Evolutionary conservation across 2,888 invertebrate species (phyloP).

Genomic region (Acrobeloides nanus): DNA sequence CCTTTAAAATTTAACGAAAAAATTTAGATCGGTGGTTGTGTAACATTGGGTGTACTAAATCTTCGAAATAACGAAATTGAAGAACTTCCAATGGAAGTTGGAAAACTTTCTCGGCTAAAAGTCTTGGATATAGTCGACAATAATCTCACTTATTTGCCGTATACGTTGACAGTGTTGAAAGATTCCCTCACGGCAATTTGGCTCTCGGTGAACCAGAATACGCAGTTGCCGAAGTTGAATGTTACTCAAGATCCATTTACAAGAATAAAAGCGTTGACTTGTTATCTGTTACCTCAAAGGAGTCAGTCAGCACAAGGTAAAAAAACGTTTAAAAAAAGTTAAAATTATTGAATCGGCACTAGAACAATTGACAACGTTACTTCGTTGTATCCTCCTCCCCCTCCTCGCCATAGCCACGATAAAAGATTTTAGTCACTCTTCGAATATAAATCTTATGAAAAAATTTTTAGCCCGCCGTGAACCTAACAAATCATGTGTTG

Average conservation of each 20-base stretch:
- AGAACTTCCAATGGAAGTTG: constrained; percentile 61
- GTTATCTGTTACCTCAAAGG: constrained; percentile 85
- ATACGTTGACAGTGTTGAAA: constrained; percentile 78
- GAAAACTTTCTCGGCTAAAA: constrained; percentile 81
- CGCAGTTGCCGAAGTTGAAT: constrained; percentile 92
- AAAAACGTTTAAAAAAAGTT: too few species aligned
- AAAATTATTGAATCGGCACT: too few species aligned
- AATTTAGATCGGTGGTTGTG: constrained; percentile 63
- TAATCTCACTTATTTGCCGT: constrained; percentile 88
- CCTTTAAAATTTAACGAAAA: too few species aligned
- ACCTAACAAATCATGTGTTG: constrained; percentile 18
- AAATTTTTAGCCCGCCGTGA: constrained; percentile 5
- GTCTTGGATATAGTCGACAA: constrained; percentile 86
- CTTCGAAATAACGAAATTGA: constrained; percentile 77
- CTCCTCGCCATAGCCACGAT: too few species aligned
- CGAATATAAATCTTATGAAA: too few species aligned
- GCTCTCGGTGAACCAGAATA: constrained; percentile 94
- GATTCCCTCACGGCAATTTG: constrained; percentile 82
- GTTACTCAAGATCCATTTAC: constrained; percentile 85
- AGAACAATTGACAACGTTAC: too few species aligned
- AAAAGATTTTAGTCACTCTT: too few species aligned
- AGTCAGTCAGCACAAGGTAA: constrained; percentile 7
- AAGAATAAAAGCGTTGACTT: constrained; percentile 79
- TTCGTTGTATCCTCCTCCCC: too few species aligned
- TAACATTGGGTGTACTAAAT: constrained; percentile 76